Evolutionary conservation across 2,888 invertebrate genomes (phyloP), one percentile per base, ranked within the genome.

Genomic region (Orchesella flavescens): DNA sequence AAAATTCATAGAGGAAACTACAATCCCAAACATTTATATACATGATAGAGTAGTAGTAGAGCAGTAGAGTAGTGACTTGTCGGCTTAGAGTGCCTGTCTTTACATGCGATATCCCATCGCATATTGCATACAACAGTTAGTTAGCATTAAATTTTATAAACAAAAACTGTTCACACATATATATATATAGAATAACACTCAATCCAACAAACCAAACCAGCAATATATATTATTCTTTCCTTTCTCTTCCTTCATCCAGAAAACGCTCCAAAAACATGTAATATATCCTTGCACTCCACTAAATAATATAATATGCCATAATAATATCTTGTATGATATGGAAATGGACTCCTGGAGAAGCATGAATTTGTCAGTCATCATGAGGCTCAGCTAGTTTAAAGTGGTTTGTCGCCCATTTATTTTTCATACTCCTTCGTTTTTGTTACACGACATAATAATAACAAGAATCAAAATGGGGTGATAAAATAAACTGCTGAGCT

Each of bases 221-320:
- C 66, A 44, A 9, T 23, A 63, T n/a, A 66, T 66, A 19, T 43
- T 66, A 43, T 63, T 23, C 63, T 21, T 23, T 69, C 69, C 69
- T 53, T 19, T 21, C n/a, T 59, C 21, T 23, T 63, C 34, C 34
- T 63, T 24, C 23, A 24, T 34, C 63, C 23, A 63, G 63, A 63
- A 24, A 63, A 23, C 15, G 7, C 34, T 34, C 34, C 2, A 34
- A 4, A 34, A n/a, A n/a, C n/a, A n/a, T n/a, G n/a, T n/a, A n/a
- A n/a, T n/a, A 34, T 34, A 34, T 34, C 34, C 34, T 34, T 34
- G 34, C 34, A 34, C 34, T 34, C 3, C 34, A 34, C 34, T 34
- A 12, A 49, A 63, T n/a, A 63, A 5, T 63, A 63, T n/a, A 63
- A 5, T 63, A 12, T 24, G 34, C 15, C 1, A 69, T 69, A 53